Conservation (phyloP, 2,888 invertebrate genomes). For the Heliothis peltigera region DNA sequence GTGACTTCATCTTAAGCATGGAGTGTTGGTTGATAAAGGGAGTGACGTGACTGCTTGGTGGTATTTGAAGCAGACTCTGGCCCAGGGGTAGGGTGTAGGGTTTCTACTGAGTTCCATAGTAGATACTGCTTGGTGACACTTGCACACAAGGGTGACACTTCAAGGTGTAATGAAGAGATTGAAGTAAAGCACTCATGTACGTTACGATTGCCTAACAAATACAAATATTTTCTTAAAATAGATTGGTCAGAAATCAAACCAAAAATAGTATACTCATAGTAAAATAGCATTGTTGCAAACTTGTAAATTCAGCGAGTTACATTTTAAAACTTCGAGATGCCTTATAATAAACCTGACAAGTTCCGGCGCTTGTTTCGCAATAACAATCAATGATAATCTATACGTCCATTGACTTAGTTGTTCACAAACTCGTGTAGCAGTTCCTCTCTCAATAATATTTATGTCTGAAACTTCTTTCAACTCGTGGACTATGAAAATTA, state of each 20-base stretch:
- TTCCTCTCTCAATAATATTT: slow-evolving; percentile 60
- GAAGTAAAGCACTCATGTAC: no score
- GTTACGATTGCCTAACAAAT: no score
- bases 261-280: no score
- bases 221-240: background rate
- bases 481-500: slow-evolving; percentile 72
- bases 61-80: no score
- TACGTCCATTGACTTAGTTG: slow-evolving; percentile 53
- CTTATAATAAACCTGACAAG: slow-evolving; percentile 51
- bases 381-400: slow-evolving; percentile 55
- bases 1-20: no score
- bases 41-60: no score
- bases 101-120: slow-evolving; percentile 26
- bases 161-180: background rate
- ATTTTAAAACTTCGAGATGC: slow-evolving; percentile 29
- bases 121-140: slow-evolving; percentile 24
- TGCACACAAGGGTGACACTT: slow-evolving; percentile 26
- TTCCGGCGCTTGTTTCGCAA: slow-evolving; percentile 42
- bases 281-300: no score
- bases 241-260: background rate
- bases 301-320: slow-evolving; percentile 24
- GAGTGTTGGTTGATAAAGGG: no score
- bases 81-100: no score
- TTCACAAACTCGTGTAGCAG: slow-evolving; percentile 40
- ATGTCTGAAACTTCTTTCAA: slow-evolving; percentile 69